These are phyloP conservation scores for Strigamia crassipes DNA, from an alignment of 2,888 invertebrate species.

Conservation along the genomic window DNA sequence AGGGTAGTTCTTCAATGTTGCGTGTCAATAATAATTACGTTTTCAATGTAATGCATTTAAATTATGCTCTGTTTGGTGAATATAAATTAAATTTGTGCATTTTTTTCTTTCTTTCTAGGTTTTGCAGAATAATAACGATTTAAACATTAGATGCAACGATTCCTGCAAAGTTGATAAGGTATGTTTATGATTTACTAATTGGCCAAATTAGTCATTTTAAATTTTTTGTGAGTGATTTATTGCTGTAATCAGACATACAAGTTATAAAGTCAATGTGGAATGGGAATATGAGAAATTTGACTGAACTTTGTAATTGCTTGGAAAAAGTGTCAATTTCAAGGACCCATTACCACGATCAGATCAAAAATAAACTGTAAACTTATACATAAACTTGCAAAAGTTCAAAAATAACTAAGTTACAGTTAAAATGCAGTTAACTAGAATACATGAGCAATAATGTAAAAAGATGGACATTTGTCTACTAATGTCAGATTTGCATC, in stretches of 20 bases:
- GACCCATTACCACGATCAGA: background rate
- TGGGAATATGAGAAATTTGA: background rate
- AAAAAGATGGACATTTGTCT: background rate
- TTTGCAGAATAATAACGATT: constrained; percentile 55
- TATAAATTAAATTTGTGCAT: constrained; percentile 25
- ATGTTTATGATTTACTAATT: constrained; percentile 55
- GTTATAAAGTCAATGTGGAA: background rate
- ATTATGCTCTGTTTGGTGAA: background rate
- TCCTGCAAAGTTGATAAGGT: constrained; percentile 76
- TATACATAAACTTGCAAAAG: background rate
- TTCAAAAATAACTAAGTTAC: background rate
- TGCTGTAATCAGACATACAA: background rate
- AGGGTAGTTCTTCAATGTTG: background rate
- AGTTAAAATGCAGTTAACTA: background rate
- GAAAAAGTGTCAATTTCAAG: background rate
- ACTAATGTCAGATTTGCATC: background rate
- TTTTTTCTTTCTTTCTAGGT: constrained; percentile 23
- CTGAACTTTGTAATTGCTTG: constrained; percentile 6
- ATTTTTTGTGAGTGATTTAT: background rate
- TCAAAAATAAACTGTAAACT: background rate
- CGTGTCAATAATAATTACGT: constrained; percentile 7
- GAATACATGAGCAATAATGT: background rate
- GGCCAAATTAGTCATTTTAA: background rate
- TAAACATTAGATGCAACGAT: constrained; percentile 70
- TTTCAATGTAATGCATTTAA: constrained; percentile 17